phyloP scores from a whole-genome alignment of 2,113 vertebrate genomes.

The Hippocampus mohnikei region DNA sequence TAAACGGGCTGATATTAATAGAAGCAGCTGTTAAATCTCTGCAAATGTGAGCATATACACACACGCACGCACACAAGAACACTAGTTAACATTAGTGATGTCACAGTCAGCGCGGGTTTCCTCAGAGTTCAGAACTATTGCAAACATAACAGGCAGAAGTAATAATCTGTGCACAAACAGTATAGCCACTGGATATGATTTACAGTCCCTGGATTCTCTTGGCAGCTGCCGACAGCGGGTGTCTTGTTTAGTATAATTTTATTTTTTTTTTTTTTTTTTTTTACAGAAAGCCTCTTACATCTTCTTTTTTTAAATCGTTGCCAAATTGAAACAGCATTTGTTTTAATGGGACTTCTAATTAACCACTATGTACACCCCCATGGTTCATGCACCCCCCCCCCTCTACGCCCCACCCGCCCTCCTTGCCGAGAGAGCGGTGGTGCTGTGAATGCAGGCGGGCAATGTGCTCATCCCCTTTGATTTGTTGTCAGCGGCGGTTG shows the following conservation, averaged over 20 bases:
- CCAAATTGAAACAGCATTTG: conserved; percentile 78
- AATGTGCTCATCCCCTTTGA: conserved; percentile 75
- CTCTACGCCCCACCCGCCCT: conserved; percentile 20
- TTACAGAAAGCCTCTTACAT: conserved; percentile 72
- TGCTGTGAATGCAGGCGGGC: conserved; percentile 71
- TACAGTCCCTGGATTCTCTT: conserved; percentile 71
- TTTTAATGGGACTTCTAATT: conserved; percentile 79
- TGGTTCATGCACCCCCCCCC: background rate
- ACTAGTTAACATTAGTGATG: conserved; percentile 21
- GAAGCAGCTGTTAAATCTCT: conserved; percentile 3
- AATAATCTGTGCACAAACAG: conserved; percentile 72
- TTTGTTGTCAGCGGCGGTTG: conserved; percentile 70
- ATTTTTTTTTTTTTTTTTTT: conserved; percentile 47
- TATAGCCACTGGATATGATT: conserved; percentile 74
- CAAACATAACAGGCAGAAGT: conserved; percentile 59
- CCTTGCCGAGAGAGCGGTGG: conserved; percentile 63
- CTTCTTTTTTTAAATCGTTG: conserved; percentile 66
- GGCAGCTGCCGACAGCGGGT: conserved; percentile 69
- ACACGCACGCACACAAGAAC: background rate
- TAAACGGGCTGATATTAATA: background rate
- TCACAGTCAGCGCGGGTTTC: conserved; percentile 37
- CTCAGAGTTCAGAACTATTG: conserved; percentile 59
- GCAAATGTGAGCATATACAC: background rate
- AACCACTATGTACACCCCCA: conserved; percentile 68
- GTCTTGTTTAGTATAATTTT: conserved; percentile 49